Evolutionary conservation across 1,140 invertebrate genomes (phyloP).

Genomic region (Telenomus remus): DNA sequence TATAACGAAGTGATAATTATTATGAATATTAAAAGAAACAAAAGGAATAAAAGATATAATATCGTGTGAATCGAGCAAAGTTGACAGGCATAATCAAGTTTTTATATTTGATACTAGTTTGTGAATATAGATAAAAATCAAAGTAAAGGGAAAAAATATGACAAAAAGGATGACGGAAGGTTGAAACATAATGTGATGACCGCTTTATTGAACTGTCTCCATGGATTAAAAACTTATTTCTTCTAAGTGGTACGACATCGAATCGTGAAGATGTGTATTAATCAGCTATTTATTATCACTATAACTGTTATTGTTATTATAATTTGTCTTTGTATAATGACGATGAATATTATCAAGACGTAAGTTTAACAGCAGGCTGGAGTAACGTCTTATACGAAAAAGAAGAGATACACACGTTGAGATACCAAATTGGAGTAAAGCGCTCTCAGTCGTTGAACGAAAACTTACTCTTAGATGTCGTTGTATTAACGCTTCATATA

Average conservation of each 20-base stretch:
- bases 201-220: slow-evolving; percentile 63
- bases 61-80: slow-evolving; percentile 69
- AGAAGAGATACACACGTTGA: no score
- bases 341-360: no score
- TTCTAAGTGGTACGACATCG: slow-evolving; percentile 64
- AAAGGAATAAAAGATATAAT: slow-evolving; percentile 69
- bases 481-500: no score
- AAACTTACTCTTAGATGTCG: no score
- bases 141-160: slow-evolving; percentile 53
- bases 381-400: no score
- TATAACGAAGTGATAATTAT: slow-evolving; percentile 68
- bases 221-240: slow-evolving; percentile 66
- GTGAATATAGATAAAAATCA: slow-evolving; percentile 60
- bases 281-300: slow-evolving; percentile 34
- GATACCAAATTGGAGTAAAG: no score
- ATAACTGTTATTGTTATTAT: no score
- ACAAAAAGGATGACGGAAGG: slow-evolving; percentile 32
- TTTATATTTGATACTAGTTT: slow-evolving; percentile 74
- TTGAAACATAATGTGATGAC: slow-evolving; percentile 41
- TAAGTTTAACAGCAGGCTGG: no score
- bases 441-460: no score
- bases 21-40: not conserved
- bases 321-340: no score
- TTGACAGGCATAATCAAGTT: slow-evolving; percentile 72
- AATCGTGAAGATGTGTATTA: slow-evolving; percentile 68